Percentiles rank a stretch among this genome's conserved stretches.
These are phyloP conservation scores for Oedothorax gibbosus DNA, from an alignment of 1,140 invertebrate species.

Conservation along the genomic window DNA sequence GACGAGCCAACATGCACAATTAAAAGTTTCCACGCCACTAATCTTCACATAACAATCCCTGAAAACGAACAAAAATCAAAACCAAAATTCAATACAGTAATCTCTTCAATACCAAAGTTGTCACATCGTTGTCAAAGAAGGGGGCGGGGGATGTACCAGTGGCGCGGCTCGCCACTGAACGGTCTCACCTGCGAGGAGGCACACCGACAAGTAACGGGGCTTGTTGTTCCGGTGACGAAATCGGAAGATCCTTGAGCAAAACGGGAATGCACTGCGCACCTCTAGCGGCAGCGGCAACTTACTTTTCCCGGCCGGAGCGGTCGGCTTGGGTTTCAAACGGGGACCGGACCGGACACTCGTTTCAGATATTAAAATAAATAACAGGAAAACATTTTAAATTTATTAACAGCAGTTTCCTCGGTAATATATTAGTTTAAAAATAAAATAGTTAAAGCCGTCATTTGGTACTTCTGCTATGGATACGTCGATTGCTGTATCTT, in stretches of 20 bases:
- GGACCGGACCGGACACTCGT: too few relatives aligned
- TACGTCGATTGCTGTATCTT: too few relatives aligned
- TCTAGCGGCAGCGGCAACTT: slow-evolving; percentile 32
- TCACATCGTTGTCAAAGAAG: not conserved
- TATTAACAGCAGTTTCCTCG: too few relatives aligned
- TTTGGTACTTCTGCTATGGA: too few relatives aligned
- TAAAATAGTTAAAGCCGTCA: too few relatives aligned
- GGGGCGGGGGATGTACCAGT: not conserved
- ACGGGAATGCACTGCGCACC: slow-evolving; percentile 48
- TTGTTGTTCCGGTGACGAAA: slow-evolving; percentile 47
- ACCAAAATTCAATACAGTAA: too few relatives aligned
- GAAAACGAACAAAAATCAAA: too few relatives aligned
- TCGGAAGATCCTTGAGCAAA: slow-evolving; percentile 23
- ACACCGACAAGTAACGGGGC: slow-evolving; percentile 35
- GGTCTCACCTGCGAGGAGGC: slow-evolving; percentile 19
- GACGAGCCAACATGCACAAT: not conserved
- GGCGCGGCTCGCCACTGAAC: not conserved
- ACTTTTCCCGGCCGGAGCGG: too few relatives aligned
- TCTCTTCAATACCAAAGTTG: not conserved
- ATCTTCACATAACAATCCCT: not conserved
- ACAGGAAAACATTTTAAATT: too few relatives aligned
- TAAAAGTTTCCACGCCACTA: not conserved
- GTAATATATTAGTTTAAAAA: too few relatives aligned
- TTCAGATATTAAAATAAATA: too few relatives aligned
- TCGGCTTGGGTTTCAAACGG: too few relatives aligned